phyloP scores from a whole-genome alignment of 2,888 invertebrate species.

The Parochlus steinenii region DNA sequence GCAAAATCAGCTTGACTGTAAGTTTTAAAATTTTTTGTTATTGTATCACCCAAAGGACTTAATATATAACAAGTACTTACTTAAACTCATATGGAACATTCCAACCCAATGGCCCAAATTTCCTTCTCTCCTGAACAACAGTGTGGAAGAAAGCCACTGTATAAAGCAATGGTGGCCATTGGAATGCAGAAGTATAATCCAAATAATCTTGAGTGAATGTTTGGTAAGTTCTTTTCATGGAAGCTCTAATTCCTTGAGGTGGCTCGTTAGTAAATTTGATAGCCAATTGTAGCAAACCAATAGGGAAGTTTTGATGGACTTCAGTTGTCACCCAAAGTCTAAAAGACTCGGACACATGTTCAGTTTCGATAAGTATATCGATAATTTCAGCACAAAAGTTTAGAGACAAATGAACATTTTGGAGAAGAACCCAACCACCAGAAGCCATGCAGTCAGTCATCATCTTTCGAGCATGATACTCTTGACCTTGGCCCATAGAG shows the following conservation, averaged over 20 bases:
- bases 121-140: constrained; percentile 84
- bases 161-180: constrained; percentile 88
- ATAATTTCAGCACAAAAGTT: constrained; percentile 87
- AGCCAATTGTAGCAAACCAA: constrained; percentile 72
- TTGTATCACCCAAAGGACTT: no score
- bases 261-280: constrained; percentile 97
- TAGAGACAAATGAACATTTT: constrained; percentile 90
- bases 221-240: constrained; percentile 87
- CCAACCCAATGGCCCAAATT: constrained; percentile 95
- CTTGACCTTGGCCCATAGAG: constrained; percentile 98
- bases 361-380: constrained; percentile 74
- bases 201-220: constrained; percentile 72
- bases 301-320: constrained; percentile 85
- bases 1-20: constrained; percentile 92
- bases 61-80: no score
- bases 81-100: constrained; percentile 89
- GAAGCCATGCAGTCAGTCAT: constrained; percentile 59
- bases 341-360: constrained; percentile 65
- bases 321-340: constrained; percentile 91
- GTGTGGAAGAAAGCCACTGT: constrained; percentile 92
- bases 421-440: constrained; percentile 87
- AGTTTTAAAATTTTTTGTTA: no score
- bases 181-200: constrained; percentile 77
- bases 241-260: constrained; percentile 86
- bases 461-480: constrained; percentile 64